Evolutionary conservation across 2,888 invertebrate genomes (phyloP).

Genomic region (Lasioglossum morio): DNA sequence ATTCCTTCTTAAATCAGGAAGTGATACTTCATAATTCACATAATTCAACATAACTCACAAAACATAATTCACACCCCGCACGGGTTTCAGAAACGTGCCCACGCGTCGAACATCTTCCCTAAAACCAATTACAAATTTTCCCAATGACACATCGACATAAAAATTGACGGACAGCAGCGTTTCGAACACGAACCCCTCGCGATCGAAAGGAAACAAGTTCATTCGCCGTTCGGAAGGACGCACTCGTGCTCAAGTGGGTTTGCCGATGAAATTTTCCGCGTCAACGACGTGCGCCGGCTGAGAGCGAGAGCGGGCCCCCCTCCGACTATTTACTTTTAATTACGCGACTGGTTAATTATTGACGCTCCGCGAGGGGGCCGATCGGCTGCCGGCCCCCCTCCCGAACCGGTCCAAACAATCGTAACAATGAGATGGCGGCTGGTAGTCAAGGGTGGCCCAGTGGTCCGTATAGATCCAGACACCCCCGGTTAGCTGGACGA

Average conservation of each 20-base stretch:
- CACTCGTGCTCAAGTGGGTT: conserved; percentile 38
- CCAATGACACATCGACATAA: neutral
- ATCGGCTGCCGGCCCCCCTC: conserved; percentile 60
- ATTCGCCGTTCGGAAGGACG: neutral
- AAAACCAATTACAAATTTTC: neutral
- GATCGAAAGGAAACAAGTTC: neutral
- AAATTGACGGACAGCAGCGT: neutral
- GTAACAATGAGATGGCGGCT: conserved; percentile 66
- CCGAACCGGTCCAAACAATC: conserved; percentile 72
- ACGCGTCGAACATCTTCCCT: neutral
- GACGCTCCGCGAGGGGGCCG: conserved; percentile 70
- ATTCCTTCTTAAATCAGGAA: no score
- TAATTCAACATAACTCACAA: no score
- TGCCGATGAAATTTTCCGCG: conserved; percentile 60
- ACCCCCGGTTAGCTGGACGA: conserved; percentile 65
- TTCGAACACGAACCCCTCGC: neutral
- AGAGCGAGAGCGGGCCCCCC: conserved; percentile 14
- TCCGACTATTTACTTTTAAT: conserved; percentile 81
- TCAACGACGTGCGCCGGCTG: conserved; percentile 38
- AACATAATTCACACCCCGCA: neutral
- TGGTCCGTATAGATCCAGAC: conserved; percentile 64
- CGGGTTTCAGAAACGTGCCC: neutral
- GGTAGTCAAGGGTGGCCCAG: conserved; percentile 61
- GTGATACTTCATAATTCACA: no score
- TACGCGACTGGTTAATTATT: conserved; percentile 81